Evolutionary conservation across 92 coral and sea anemone genomes (phyloP), one percentile per base, ranked within the genome.

Genomic region (Virgularia gustaviana): DNA sequence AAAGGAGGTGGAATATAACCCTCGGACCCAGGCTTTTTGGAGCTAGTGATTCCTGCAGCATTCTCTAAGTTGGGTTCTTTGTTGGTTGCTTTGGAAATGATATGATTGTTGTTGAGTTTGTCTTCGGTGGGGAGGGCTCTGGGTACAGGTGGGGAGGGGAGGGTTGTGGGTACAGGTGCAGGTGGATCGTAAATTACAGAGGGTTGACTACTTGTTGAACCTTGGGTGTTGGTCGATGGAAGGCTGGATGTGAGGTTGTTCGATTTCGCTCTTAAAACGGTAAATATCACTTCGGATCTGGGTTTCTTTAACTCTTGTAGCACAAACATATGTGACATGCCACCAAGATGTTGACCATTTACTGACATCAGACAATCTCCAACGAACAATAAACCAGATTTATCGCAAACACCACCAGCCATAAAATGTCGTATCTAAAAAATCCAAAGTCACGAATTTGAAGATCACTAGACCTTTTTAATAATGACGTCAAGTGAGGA

Each of bases 231-330:
- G 20, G 24, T 34, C 20, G 22, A n/a, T 20, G 57, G 42, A 42
- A 61, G 35, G 15, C 65, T 16, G 38, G 30, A 33, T 10, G 80
- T 13, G 49, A 33, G 59, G 12, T 39, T 27, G 28, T 36, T 53
- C 33, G 61, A 49, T 28, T 73, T 78, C 54, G 86, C 89, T 70
- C 99, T 72, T 36, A 89, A 47, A 13, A 86, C 75, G 57, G 83
- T 85, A 49, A 94, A 74, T 4, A 85, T 80, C 9, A 86, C 81
- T 7, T 77, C 63, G 29, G 86, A 86, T 59, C 82, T 59, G 6
- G 99, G 99, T 78, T 89, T 94, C 85, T 94, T 89, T 9, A 94
- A 84, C 53, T 85, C 67, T 78, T 94, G 99, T 22, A 94, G 72
- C 2, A 96, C 96, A 75, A 77, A 79, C 7, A 96, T 82, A 63